phyloP scores from a whole-genome alignment of 2,888 invertebrate genomes.

The Anaspis maculata region DNA sequence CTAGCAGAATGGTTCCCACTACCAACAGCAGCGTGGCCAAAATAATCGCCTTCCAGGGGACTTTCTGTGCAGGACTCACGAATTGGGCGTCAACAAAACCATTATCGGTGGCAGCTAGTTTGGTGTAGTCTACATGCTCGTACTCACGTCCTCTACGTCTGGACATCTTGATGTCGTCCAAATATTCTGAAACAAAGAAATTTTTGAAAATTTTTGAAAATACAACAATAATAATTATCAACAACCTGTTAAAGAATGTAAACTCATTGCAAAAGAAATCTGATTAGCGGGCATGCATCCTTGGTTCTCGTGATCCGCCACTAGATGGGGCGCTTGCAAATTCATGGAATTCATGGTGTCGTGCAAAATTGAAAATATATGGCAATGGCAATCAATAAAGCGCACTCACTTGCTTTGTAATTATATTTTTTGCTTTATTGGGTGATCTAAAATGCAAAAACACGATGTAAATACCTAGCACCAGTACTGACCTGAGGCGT shows the following conservation, averaged over 20 bases:
- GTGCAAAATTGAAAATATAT: too few relatives aligned
- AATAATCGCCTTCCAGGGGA: slow-evolving; percentile 79
- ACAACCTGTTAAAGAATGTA: slow-evolving; percentile 3
- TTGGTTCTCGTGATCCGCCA: too few relatives aligned
- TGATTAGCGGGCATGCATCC: too few relatives aligned
- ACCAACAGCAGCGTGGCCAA: slow-evolving; percentile 69
- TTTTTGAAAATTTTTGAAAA: slow-evolving; percentile 1
- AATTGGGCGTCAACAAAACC: slow-evolving; percentile 67
- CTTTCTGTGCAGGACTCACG: slow-evolving; percentile 54
- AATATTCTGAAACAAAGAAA: slow-evolving; percentile 37
- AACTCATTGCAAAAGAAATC: too few relatives aligned
- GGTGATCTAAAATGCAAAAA: too few relatives aligned
- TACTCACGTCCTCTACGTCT: slow-evolving; percentile 50
- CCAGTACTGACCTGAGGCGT: too few relatives aligned
- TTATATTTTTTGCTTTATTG: too few relatives aligned
- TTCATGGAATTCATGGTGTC: too few relatives aligned
- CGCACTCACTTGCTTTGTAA: too few relatives aligned
- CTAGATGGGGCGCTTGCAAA: too few relatives aligned
- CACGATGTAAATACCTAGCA: too few relatives aligned
- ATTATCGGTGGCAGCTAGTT: slow-evolving; percentile 49
- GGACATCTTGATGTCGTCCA: slow-evolving; percentile 50
- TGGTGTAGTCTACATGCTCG: slow-evolving; percentile 55
- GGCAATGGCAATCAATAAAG: too few relatives aligned
- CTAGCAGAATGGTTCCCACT: slow-evolving; percentile 62
- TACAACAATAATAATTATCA: slow-evolving; percentile 2